phyloP scores from a whole-genome alignment of 2,888 invertebrate species.

The Cryptosula pallasiana region DNA sequence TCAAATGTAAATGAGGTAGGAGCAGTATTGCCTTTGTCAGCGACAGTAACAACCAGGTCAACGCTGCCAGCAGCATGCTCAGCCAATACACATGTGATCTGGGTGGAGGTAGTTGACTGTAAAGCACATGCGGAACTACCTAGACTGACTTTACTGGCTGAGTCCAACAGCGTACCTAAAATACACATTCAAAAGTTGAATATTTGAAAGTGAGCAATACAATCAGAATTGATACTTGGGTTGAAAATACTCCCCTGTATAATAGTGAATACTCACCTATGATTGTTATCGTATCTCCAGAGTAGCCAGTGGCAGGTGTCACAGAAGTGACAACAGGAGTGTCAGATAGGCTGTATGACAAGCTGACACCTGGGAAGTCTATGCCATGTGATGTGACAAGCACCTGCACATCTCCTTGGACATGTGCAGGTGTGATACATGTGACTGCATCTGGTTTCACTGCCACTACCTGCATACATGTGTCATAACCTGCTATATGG shows the following conservation, averaged over 20 bases:
- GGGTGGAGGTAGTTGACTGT: neutral
- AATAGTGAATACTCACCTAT: too few species aligned
- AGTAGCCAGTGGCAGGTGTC: neutral
- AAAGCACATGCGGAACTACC: neutral
- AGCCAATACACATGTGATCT: neutral
- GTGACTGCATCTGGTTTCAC: neutral
- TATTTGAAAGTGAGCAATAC: too few species aligned
- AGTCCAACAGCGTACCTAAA: neutral
- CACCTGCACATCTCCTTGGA: neutral
- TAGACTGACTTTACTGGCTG: neutral
- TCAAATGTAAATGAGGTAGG: neutral
- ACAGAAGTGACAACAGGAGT: slow-evolving; percentile 3
- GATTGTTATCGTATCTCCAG: slow-evolving; percentile 4
- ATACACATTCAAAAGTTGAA: too few species aligned
- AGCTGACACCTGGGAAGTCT: neutral
- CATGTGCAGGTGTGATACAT: neutral
- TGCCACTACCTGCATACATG: neutral
- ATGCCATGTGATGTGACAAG: neutral
- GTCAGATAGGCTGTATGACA: neutral
- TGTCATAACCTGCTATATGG: too few species aligned
- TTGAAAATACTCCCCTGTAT: too few species aligned
- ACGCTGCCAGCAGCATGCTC: neutral
- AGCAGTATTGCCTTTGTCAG: neutral
- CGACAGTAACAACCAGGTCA: neutral
- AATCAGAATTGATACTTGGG: too few species aligned